Conservation (phyloP, 1,140 invertebrate species). For the Hyles vespertilio region DNA sequence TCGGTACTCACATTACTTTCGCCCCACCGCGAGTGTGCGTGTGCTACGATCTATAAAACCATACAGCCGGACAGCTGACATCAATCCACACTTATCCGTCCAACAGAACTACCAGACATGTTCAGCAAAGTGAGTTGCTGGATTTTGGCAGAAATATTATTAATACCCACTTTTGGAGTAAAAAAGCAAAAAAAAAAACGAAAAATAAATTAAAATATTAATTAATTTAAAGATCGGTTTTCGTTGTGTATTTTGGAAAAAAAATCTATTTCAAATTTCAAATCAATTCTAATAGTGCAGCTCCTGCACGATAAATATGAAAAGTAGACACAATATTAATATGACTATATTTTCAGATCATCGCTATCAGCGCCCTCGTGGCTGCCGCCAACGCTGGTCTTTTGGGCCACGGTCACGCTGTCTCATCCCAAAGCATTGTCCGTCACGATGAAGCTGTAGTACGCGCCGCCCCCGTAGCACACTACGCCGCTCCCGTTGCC, state of each 20-base stretch:
- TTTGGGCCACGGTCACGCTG: conserved; percentile 30
- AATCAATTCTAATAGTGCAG: not conserved
- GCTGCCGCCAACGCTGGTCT: conserved; percentile 25
- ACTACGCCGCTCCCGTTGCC: conserved; percentile 28
- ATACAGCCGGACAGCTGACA: conserved; percentile 20
- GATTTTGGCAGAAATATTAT: too few species aligned
- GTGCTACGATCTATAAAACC: conserved; percentile 3
- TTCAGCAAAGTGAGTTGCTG: conserved; percentile 35
- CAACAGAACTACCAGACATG: conserved; percentile 26
- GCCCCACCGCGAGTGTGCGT: conserved; percentile 13
- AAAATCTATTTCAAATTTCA: too few species aligned
- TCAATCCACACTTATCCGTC: conserved; percentile 35
- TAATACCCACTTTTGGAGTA: too few species aligned
- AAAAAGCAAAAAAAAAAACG: not conserved
- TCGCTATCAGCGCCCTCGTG: conserved; percentile 31
- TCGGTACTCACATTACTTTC: conserved; percentile 10
- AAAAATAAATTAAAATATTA: not conserved
- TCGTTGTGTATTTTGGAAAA: too few species aligned
- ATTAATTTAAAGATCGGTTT: not conserved
- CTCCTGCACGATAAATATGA: too few species aligned
- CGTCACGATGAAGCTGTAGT: conserved; percentile 30
- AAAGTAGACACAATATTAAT: not conserved
- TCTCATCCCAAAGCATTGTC: conserved; percentile 51
- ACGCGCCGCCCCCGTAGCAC: not conserved
- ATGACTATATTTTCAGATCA: conserved; percentile 23